phyloP scores from a whole-genome alignment of 2,113 vertebrate species.

The Alligator sinensis region DNA sequence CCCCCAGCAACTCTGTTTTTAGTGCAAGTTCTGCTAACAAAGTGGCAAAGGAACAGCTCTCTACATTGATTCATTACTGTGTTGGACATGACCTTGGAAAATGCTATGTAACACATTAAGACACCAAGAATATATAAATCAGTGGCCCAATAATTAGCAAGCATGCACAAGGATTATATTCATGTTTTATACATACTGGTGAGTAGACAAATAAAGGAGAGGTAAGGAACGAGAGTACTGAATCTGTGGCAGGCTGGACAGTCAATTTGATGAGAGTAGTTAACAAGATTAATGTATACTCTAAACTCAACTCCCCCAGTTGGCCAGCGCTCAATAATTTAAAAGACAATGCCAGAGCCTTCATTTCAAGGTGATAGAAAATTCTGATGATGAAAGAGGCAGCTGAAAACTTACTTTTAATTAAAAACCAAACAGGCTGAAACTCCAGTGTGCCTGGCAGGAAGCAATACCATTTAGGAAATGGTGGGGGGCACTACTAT shows the following conservation, averaged over 20 bases:
- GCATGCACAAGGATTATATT: constrained; percentile 7
- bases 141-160: neutral
- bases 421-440: constrained; percentile 72
- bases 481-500: constrained; percentile 51
- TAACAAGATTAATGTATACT: constrained; percentile 81
- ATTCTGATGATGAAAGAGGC: constrained; percentile 71
- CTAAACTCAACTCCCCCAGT: constrained; percentile 61
- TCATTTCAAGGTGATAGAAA: constrained; percentile 81
- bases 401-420: constrained; percentile 75
- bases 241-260: constrained; percentile 25
- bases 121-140: constrained; percentile 33
- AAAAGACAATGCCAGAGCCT: constrained; percentile 73
- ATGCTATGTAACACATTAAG: neutral
- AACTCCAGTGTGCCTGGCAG: constrained; percentile 47
- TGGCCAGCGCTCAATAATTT: constrained; percentile 67
- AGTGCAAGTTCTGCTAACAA: constrained; percentile 22
- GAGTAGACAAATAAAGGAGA: constrained; percentile 30
- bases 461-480: constrained; percentile 51
- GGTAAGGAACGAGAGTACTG: neutral
- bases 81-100: constrained; percentile 9
- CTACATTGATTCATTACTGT: neutral
- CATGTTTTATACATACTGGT: neutral
- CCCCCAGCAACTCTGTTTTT: constrained; percentile 6
- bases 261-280: constrained; percentile 77
- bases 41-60: constrained; percentile 23